These are phyloP conservation scores for Thera britannica DNA, from an alignment of 2,888 invertebrate species.

Conservation along the genomic window DNA sequence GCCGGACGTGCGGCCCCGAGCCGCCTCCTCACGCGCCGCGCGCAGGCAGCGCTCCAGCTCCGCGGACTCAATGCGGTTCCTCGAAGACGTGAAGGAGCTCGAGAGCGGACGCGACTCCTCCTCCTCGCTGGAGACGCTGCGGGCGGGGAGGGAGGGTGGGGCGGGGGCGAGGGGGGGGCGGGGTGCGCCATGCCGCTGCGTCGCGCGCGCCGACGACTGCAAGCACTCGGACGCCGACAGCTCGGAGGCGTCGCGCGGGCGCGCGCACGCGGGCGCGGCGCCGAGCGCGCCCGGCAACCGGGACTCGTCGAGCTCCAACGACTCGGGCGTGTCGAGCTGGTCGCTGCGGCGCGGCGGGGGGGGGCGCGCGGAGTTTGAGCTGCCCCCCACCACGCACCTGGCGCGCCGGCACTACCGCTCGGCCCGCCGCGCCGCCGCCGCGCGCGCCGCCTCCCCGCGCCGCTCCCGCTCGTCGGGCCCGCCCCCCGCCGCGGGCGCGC, in stretches of 20 bases:
- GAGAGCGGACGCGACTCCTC: constrained; percentile 75
- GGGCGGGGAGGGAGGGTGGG: constrained; percentile 64
- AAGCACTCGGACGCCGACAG: constrained; percentile 75
- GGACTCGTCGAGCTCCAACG: no score
- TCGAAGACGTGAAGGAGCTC: constrained; percentile 86
- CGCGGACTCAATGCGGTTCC: constrained; percentile 89
- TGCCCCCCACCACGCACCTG: constrained; percentile 85
- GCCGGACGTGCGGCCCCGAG: constrained; percentile 34
- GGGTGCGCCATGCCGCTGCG: constrained; percentile 55
- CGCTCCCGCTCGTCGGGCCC: constrained; percentile 84
- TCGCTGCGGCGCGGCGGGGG: constrained; percentile 82
- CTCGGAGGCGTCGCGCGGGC: constrained; percentile 65
- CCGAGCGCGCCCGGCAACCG: constrained; percentile 63
- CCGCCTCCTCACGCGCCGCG: constrained; percentile 47
- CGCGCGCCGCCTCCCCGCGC: constrained; percentile 80
- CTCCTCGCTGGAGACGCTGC: constrained; percentile 79
- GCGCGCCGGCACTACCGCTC: constrained; percentile 85
- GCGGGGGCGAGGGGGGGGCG: constrained; percentile 52
- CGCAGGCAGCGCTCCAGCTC: constrained; percentile 88
- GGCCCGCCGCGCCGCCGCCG: constrained; percentile 73
- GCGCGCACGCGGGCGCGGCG: constrained; percentile 47
- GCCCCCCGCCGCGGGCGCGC: constrained; percentile 87
- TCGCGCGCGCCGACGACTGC: constrained; percentile 46
- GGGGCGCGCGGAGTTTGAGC: constrained; percentile 89
- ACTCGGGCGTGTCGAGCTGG: no score